Evolutionary conservation across 2,888 invertebrate genomes (phyloP).

Genomic region (Gerris lacustris): DNA sequence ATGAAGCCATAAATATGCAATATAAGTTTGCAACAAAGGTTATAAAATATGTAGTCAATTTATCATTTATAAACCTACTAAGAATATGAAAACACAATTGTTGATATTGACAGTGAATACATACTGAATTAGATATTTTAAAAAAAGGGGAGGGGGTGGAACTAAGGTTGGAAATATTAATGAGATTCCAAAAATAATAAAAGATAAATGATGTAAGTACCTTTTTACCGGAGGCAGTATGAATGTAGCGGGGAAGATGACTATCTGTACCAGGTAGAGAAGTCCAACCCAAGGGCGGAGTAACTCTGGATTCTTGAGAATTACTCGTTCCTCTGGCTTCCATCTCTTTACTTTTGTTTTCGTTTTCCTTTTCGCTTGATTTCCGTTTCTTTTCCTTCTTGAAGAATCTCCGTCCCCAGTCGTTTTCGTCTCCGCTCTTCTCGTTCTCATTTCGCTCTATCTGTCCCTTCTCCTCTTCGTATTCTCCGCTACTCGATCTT

Average conservation of each 20-base stretch:
- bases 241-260: conserved; percentile 41
- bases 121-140: no score
- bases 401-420: background rate
- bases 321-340: background rate
- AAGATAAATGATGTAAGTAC: conserved; percentile 32
- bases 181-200: no score
- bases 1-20: no score
- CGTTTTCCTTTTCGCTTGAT: background rate
- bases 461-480: conserved; percentile 10
- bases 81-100: no score
- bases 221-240: conserved; percentile 41
- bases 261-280: conserved; percentile 36
- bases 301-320: background rate
- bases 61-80: no score
- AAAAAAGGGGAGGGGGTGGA: no score
- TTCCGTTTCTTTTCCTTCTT: background rate
- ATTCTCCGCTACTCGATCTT: conserved; percentile 15
- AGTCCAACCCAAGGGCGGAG: conserved; percentile 40
- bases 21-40: no score
- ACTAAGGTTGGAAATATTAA: no score
- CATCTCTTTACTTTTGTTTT: background rate
- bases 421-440: conserved; percentile 11
- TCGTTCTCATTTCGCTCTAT: conserved; percentile 1
- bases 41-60: no score
- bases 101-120: no score